These are phyloP conservation scores for Sussaba pulchella DNA, from an alignment of 2,888 invertebrate genomes.

Conservation along the genomic window DNA sequence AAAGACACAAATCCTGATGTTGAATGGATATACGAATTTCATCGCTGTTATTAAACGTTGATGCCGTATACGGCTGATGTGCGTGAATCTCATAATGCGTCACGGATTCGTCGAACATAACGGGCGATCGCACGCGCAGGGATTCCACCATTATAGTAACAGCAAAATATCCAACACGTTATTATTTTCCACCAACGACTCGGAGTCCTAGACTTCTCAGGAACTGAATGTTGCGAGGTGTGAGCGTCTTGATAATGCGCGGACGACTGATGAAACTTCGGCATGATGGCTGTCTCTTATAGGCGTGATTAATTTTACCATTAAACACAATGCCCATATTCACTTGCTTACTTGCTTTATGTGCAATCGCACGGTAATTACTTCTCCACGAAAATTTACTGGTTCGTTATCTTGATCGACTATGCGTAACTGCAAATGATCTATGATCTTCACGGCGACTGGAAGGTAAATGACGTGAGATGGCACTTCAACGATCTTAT, in stretches of 20 bases:
- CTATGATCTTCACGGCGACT: slow-evolving; percentile 53
- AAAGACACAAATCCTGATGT: slow-evolving; percentile 54
- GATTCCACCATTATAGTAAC: slow-evolving; percentile 46
- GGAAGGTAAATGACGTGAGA: slow-evolving; percentile 66
- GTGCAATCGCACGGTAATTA: slow-evolving; percentile 68
- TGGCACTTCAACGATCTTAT: slow-evolving; percentile 68
- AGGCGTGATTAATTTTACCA: slow-evolving; percentile 31
- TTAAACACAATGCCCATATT: slow-evolving; percentile 37
- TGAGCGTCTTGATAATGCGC: slow-evolving; percentile 31
- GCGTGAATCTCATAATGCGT: slow-evolving; percentile 46
- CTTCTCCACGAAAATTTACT: slow-evolving; percentile 42
- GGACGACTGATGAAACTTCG: slow-evolving; percentile 43
- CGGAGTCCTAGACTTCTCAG: slow-evolving; percentile 47
- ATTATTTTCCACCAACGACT: slow-evolving; percentile 27
- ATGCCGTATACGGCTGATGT: slow-evolving; percentile 51
- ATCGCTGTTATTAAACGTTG: slow-evolving; percentile 53
- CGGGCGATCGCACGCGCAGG: slow-evolving; percentile 30
- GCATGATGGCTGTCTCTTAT: slow-evolving; percentile 43
- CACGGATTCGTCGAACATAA: slow-evolving; percentile 52
- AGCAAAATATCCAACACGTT: slow-evolving; percentile 18
- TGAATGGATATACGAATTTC: slow-evolving; percentile 63
- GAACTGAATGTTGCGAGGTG: slow-evolving; percentile 46
- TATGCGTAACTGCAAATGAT: slow-evolving; percentile 65
- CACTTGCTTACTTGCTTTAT: slow-evolving; percentile 47
- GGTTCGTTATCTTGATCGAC: background rate